Percentiles rank a stretch among this genome's conserved stretches.
phyloP scores from a whole-genome alignment of 2,797 vertebrate species.

The Mareca strepera region DNA sequence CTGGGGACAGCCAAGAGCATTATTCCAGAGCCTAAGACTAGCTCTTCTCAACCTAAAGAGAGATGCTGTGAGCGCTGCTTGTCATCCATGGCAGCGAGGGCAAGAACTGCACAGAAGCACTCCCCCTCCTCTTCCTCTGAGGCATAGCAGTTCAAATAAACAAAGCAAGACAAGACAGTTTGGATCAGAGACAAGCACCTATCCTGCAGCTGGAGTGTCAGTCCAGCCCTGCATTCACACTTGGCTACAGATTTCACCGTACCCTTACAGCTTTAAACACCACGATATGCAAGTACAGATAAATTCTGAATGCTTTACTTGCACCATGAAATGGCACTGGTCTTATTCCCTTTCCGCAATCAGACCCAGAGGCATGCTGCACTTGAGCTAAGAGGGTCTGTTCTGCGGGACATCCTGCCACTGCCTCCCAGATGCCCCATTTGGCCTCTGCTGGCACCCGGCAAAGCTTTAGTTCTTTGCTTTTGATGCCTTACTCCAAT shows the following conservation, averaged over 20 bases:
- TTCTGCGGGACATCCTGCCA: not conserved
- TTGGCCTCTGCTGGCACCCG: not conserved
- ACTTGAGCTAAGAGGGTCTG: slow-evolving; percentile 5
- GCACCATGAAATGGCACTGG: not conserved
- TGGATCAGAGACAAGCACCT: not conserved
- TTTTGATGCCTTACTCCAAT: slow-evolving; percentile 1
- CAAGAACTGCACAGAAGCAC: not conserved
- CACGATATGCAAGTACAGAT: slow-evolving; percentile 11
- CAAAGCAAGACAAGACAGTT: not conserved
- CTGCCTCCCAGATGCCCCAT: not conserved
- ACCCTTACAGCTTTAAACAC: not conserved
- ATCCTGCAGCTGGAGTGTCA: not conserved
- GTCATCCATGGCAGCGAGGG: not conserved
- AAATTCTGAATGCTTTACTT: slow-evolving; percentile 24
- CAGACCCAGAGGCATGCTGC: not conserved
- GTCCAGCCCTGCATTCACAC: not conserved
- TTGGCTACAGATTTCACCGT: not conserved
- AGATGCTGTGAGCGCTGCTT: not conserved
- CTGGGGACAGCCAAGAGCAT: not conserved
- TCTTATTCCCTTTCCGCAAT: not conserved
- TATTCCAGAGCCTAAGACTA: not conserved
- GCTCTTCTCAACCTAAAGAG: not conserved
- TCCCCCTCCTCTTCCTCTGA: not conserved
- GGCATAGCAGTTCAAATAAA: not conserved
- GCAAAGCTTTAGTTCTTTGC: not conserved